phyloP scores from a whole-genome alignment of 2,888 invertebrate genomes.

The Melitaea athalia region DNA sequence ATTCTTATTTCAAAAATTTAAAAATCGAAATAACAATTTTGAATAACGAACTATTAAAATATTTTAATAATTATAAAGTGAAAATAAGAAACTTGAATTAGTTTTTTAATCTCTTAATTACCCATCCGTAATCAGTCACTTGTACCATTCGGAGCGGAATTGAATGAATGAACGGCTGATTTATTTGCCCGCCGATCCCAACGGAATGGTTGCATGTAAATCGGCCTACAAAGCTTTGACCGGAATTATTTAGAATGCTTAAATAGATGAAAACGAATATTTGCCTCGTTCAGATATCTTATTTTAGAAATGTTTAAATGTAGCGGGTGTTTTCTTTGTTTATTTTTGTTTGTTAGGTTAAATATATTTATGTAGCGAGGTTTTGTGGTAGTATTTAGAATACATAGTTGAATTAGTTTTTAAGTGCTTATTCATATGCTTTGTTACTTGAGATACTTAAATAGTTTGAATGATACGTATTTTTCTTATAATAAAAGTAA shows the following conservation, averaged over 20 bases:
- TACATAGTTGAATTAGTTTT: background rate
- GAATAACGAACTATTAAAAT: too few relatives aligned
- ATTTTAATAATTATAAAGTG: too few relatives aligned
- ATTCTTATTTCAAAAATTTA: too few relatives aligned
- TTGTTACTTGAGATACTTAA: too few relatives aligned
- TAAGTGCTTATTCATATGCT: background rate
- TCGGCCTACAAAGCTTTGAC: conserved; percentile 69
- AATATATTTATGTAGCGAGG: background rate
- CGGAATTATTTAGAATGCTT: conserved; percentile 65
- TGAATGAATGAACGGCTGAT: conserved; percentile 50
- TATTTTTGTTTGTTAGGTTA: conserved; percentile 1
- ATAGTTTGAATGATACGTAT: too few relatives aligned
- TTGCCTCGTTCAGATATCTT: conserved; percentile 25
- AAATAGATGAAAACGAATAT: conserved; percentile 55
- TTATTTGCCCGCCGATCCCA: conserved; percentile 58
- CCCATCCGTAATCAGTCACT: conserved; percentile 32
- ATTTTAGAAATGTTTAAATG: conserved; percentile 16
- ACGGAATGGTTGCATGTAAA: conserved; percentile 59
- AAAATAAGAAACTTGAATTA: too few relatives aligned
- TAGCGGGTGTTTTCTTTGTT: conserved; percentile 11
- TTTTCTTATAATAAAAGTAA: too few relatives aligned
- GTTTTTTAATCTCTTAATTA: conserved; percentile 17
- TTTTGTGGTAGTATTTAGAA: background rate
- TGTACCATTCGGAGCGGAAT: conserved; percentile 28
- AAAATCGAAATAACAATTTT: too few relatives aligned